Evolutionary conservation across 2,113 vertebrate species (phyloP).

Genomic region (Sinocyclocheilus anshuiensis): DNA sequence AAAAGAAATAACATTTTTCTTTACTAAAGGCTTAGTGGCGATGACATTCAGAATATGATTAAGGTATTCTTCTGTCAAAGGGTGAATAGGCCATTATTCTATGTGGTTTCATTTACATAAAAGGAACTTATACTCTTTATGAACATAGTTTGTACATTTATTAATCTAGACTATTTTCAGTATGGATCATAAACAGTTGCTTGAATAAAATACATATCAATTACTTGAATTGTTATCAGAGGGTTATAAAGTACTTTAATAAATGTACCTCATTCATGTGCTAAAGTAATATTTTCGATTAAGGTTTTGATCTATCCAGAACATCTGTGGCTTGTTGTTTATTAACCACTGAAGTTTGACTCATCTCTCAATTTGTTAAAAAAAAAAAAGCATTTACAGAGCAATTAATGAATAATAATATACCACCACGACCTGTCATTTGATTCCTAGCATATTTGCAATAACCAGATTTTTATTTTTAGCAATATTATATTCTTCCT

Average conservation of each 20-base stretch:
- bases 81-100: no score
- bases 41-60: background rate
- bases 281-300: background rate
- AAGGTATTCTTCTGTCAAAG: background rate
- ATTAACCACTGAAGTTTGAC: conserved; percentile 12
- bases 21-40: background rate
- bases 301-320: background rate
- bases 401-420: background rate
- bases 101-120: background rate
- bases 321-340: background rate
- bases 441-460: background rate
- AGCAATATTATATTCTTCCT: background rate
- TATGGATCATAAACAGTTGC: background rate
- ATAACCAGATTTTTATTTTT: background rate
- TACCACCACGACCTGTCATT: background rate
- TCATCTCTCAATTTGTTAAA: background rate
- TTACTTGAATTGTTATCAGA: background rate
- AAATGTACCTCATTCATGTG: background rate
- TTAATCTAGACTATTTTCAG: background rate
- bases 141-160: background rate
- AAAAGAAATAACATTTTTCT: background rate
- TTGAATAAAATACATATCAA: background rate
- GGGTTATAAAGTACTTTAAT: background rate
- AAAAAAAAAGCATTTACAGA: background rate
- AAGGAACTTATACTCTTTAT: background rate